Evolutionary conservation across 2,888 invertebrate genomes (phyloP), one percentile per base, ranked within the genome.

Genomic region (Empis stercorea): DNA sequence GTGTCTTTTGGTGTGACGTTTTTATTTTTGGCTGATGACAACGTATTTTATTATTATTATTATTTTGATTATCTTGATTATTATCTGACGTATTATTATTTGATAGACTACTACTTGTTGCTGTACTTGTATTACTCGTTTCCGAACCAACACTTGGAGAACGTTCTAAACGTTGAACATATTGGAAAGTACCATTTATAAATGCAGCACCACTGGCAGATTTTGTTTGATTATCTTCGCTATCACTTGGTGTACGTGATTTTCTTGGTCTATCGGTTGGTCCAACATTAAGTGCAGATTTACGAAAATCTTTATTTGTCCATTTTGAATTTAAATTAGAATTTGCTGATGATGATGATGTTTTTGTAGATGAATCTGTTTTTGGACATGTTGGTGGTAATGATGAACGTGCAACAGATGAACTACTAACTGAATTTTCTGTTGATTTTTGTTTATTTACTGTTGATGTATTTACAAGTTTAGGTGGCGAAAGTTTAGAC

Each of bases 231-330:
- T 57, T 52, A 2, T 61, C 63, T 48, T 67, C 67, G 1, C 67
- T 63, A 10, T 63, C 65, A 52, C 66, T 67, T 3, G 69, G 65
- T 1, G 71, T 69, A 47, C 65, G 67, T 47, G 64, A 67, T 48
- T 68, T 68, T 2, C 66, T 55, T 0, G 66, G 64, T 0, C 67
- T 57, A 47, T 69, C 69, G 0, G 66, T 64, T 27, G 72, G 70
- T 40, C 72, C 75, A 69, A 83, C 81, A 64, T 84, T 85, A 13
- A 84, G 62, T 1, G 79, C 78, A 0, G 84, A 84, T 62, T 85
- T 84, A 32, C 84, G 71, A 55, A 81, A 82, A 61, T 83, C 83
- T 65, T 84, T 84, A 62, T 84, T 84, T 17, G 78, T 73, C 55
- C 62, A 60, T 47, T 73, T 74, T 3, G 57, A 57, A 5, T 58